These are phyloP conservation scores for Pachycephala philippinensis DNA, from an alignment of 2,113 vertebrate genomes.

Conservation along the genomic window DNA sequence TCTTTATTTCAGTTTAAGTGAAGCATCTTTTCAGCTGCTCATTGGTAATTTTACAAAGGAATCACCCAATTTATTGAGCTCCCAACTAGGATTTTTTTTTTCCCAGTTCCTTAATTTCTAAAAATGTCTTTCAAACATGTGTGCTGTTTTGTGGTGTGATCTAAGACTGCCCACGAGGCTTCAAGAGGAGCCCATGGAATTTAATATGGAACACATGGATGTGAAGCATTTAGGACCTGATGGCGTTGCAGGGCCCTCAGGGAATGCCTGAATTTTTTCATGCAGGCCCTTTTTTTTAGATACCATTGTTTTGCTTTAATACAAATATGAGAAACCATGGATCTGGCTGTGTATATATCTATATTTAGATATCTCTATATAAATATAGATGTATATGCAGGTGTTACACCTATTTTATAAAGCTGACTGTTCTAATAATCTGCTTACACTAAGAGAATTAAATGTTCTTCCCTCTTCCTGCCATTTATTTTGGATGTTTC, in stretches of 20 bases:
- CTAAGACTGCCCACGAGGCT: neutral
- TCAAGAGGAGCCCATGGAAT: neutral
- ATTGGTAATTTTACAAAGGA: neutral
- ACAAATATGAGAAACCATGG: neutral
- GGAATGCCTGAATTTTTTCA: neutral
- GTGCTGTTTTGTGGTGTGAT: neutral
- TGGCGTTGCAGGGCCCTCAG: neutral
- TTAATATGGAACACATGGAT: neutral
- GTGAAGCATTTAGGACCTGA: neutral
- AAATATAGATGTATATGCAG: neutral
- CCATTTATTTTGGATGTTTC: neutral
- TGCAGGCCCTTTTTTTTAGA: neutral
- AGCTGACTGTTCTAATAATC: neutral
- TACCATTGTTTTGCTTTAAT: neutral
- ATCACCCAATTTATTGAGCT: neutral
- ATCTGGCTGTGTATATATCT: neutral
- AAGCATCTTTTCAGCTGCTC: neutral
- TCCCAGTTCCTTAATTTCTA: neutral
- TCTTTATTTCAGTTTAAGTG: neutral
- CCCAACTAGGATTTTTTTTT: neutral
- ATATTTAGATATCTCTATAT: neutral
- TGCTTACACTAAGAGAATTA: neutral
- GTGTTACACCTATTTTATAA: neutral
- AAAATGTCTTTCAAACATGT: neutral
- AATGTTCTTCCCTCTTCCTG: neutral